Evolutionary conservation across 2,113 vertebrate genomes (phyloP).

Genomic region (Micromys minutus): DNA sequence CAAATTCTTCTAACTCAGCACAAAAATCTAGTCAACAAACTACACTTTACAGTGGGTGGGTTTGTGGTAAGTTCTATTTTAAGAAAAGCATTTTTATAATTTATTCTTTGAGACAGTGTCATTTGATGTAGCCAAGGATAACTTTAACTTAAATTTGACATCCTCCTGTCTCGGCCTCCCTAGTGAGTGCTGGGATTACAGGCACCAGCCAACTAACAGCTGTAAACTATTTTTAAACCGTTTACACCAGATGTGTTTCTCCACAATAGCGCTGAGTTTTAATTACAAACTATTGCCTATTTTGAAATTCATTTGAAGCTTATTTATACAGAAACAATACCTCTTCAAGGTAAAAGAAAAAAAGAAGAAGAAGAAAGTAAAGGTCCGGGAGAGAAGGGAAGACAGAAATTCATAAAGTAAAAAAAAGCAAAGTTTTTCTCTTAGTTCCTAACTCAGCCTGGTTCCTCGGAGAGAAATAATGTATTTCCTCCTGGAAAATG

Average conservation of each 20-base stretch:
- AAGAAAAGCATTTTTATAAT: neutral
- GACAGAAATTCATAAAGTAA: neutral
- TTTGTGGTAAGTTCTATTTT: conserved; percentile 40
- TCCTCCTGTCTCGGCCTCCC: neutral
- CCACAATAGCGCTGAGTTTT: conserved; percentile 43
- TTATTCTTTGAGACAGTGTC: neutral
- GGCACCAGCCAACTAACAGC: neutral
- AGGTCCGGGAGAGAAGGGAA: neutral
- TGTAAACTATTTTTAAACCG: conserved; percentile 22
- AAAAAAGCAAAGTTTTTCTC: neutral
- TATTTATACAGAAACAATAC: conserved; percentile 3
- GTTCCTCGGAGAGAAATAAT: neutral
- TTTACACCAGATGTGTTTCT: neutral
- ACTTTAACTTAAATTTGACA: neutral
- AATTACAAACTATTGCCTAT: conserved; percentile 2
- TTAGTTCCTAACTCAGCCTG: neutral
- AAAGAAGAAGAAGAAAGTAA: neutral
- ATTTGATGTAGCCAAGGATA: neutral
- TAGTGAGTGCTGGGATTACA: neutral
- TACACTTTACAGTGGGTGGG: neutral
- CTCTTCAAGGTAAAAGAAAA: neutral
- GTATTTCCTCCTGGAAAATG: conserved; percentile 25
- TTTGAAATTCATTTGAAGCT: conserved; percentile 27
- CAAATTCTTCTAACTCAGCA: conserved; percentile 40
- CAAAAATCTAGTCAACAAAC: conserved; percentile 5